Conservation (phyloP, 2,797 vertebrate genomes). For the Eurystomus glaucurus region DNA sequence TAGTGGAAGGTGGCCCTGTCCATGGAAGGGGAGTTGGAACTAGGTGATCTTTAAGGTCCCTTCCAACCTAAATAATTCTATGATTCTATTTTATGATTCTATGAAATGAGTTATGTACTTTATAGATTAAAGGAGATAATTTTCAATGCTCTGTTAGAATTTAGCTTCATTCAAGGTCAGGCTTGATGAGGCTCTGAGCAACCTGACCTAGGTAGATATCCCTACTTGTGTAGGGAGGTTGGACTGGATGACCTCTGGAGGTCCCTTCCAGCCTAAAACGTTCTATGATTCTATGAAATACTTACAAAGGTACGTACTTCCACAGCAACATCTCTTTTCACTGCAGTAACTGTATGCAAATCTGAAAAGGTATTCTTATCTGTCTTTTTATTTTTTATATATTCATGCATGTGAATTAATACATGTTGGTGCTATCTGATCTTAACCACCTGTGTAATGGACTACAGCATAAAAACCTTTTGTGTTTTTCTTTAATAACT, state of each 20-base stretch:
- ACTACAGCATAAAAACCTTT: not conserved
- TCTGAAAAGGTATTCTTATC: not conserved
- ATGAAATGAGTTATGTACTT: not conserved
- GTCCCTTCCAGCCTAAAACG: no score
- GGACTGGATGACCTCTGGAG: no score
- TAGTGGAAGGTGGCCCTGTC: no score
- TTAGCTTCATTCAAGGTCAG: not conserved
- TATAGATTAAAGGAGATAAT: not conserved
- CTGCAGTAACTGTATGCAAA: not conserved
- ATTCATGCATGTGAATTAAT: not conserved
- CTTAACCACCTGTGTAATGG: slow-evolving; percentile 29
- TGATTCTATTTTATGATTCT: no score
- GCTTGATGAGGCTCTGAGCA: no score
- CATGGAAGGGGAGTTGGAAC: not conserved
- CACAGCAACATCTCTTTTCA: not conserved
- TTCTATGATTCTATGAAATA: not conserved
- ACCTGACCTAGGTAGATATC: no score
- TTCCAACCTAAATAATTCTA: not conserved
- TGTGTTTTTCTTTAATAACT: slow-evolving; percentile 34
- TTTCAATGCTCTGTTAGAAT: slow-evolving; percentile 13
- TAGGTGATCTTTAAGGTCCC: not conserved
- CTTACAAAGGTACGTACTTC: not conserved
- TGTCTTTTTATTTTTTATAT: slow-evolving; percentile 13
- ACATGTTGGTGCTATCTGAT: slow-evolving; percentile 3
- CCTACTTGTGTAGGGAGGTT: no score